Base-by-base conservation (phyloP, 2,113 vertebrate genomes). In the Toxostoma redivivum region DNA sequence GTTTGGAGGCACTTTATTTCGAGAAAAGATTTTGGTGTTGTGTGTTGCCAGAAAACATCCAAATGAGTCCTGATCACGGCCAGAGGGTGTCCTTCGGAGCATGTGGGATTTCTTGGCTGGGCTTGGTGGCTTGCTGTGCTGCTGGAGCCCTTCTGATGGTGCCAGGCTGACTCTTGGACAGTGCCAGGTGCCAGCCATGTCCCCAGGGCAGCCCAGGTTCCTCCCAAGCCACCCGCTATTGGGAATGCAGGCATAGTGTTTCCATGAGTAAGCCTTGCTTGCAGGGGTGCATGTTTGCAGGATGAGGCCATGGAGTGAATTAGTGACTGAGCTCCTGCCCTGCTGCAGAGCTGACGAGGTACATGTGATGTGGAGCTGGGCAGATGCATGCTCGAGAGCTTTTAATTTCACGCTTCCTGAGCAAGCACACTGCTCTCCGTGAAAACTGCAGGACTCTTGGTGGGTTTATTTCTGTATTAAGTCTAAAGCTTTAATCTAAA, bases 181-280 rank as follows among this genome's bases (percentile, higher is more conserved):
- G 83, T 57, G 72, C 90, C 95, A 92, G 85, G 86, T 86, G 81
- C 71, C 95, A 90, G 81, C 85, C 50, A 1, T 9, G 85, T 95
- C 85, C 92, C 70, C 89, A 40, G 83, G 82, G 76, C 94, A 95
- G 61, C 85, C 67, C 1, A 3, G 88, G 92, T 86, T 94, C 88
- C 82, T 90, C 67, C 58, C 2, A 7, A 54, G 80, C 66, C 0
- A 1, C 76, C 89, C 2, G 0, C 80, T 50, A 10, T 35, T 0
- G 6, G 93, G 91, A 95, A 94, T 93, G 88, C 64, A 88, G 96
- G 92, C 94, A 96, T 92, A 97, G 84, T 89, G 87, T 94, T 97
- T 95, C 96, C 95, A 96, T 92, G 94, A 97, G 89, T 94, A 97
- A 97, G 93, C 60, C 86, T 70, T 0, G 5, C 91, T 93, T 83